These are phyloP conservation scores for Forbesichthys agassizii DNA, from an alignment of 2,113 vertebrate species.

Conservation along the genomic window DNA sequence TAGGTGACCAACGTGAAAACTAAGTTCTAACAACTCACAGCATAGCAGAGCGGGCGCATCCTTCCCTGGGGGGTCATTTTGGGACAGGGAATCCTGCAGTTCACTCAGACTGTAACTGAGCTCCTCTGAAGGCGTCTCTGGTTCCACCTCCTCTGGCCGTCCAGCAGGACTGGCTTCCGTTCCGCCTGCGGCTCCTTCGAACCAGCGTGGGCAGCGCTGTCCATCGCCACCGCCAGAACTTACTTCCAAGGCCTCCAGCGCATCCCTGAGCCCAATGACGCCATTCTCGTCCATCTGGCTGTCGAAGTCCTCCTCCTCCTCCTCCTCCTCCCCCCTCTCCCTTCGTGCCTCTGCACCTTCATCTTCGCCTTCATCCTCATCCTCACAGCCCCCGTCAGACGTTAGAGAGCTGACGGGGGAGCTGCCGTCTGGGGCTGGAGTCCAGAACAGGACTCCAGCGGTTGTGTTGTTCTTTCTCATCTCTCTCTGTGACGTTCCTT, in stretches of 20 bases:
- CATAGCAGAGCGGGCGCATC: conserved; percentile 26
- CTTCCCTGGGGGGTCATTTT: conserved; percentile 15
- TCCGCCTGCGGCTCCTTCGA: conserved; percentile 29
- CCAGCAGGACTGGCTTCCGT: conserved; percentile 5
- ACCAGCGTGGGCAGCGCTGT: conserved; percentile 16
- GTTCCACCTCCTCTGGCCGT: not conserved
- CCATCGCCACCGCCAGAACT: conserved; percentile 12
- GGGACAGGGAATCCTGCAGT: conserved; percentile 35
- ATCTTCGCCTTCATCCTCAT: conserved; percentile 19
- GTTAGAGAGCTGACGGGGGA: conserved; percentile 46
- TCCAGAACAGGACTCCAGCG: conserved; percentile 39
- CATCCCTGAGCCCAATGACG: conserved; percentile 69
- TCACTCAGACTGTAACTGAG: conserved; percentile 39
- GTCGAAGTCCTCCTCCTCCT: conserved; percentile 60
- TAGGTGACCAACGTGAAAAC: not conserved
- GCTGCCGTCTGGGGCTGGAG: conserved; percentile 29
- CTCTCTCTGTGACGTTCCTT: not conserved
- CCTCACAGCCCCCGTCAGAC: conserved; percentile 55
- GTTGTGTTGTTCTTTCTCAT: conserved; percentile 27
- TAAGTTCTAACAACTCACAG: conserved; percentile 40
- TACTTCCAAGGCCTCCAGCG: conserved; percentile 28
- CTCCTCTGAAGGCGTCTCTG: conserved; percentile 28
- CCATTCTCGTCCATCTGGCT: conserved; percentile 76
- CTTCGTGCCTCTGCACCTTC: conserved; percentile 32
- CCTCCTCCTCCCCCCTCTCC: conserved; percentile 14